Percentiles rank a stretch among this genome's conserved stretches.
These are phyloP conservation scores for Brachionus manjavacas DNA, from an alignment of 1,140 invertebrate species.

Conservation along the genomic window DNA sequence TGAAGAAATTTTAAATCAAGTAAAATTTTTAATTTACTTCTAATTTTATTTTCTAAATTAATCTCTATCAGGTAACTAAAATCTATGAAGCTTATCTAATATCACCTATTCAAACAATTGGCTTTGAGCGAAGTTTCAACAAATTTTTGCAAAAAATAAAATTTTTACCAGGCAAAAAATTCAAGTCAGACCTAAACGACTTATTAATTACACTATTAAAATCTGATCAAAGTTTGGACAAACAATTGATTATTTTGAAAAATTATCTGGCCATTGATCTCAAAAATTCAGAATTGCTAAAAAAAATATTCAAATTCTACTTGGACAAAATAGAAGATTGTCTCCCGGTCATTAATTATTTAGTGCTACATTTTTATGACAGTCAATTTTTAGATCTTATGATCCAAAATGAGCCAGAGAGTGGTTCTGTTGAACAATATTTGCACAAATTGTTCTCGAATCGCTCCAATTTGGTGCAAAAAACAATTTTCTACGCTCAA, in stretches of 20 bases:
- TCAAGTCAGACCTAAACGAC: background rate
- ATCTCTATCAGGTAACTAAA: background rate
- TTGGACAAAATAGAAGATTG: background rate
- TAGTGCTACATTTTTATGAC: background rate
- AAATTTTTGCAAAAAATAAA: background rate
- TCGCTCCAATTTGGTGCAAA: background rate
- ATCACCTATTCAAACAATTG: background rate
- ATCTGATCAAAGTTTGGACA: background rate
- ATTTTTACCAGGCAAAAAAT: background rate
- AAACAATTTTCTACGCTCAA: background rate
- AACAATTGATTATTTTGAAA: background rate
- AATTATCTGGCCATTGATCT: background rate
- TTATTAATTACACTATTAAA: background rate
- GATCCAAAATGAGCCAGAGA: background rate
- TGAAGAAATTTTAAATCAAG: background rate
- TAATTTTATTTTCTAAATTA: background rate
- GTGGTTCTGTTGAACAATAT: background rate
- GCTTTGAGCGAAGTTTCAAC: background rate
- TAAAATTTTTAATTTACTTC: background rate
- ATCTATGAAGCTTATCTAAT: background rate
- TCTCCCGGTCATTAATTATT: background rate
- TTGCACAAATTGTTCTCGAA: background rate
- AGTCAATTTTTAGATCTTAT: background rate
- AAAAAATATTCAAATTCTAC: background rate
- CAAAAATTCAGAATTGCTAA: background rate